Evolutionary conservation across 2,888 invertebrate genomes (phyloP).

Genomic region (Luffia ferchaultella): DNA sequence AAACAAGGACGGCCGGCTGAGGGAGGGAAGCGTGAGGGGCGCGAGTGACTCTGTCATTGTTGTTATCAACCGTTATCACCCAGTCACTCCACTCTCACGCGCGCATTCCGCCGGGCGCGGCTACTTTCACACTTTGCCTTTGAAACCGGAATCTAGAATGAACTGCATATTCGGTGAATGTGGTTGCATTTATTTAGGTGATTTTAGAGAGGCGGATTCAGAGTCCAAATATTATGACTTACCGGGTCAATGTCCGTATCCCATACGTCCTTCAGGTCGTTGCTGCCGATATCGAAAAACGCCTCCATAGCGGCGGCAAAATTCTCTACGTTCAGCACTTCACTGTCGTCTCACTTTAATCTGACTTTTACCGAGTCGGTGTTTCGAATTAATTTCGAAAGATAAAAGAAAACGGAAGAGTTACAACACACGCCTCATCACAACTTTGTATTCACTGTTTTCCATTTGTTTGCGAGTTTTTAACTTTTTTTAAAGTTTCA

Average conservation of each 20-base stretch:
- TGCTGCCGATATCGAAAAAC: conserved; percentile 78
- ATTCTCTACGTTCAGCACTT: conserved; percentile 24
- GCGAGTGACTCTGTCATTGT: conserved; percentile 7
- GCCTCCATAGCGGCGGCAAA: conserved; percentile 69
- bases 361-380: conserved; percentile 32
- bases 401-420: background rate
- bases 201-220: background rate
- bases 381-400: too few species aligned
- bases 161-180: background rate
- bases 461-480: conserved; percentile 50
- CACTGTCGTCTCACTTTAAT: conserved; percentile 6
- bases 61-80: conserved; percentile 21
- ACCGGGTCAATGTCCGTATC: conserved; percentile 86
- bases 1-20: conserved; percentile 25
- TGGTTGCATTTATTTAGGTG: background rate
- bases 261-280: conserved; percentile 82
- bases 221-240: conserved; percentile 41
- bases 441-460: conserved; percentile 36
- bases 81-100: conserved; percentile 8
- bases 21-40: background rate
- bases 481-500: conserved; percentile 46
- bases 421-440: background rate
- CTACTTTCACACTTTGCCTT: background rate
- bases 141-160: background rate
- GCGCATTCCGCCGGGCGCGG: background rate